Evolutionary conservation across 1,140 invertebrate species (phyloP).

Genomic region (Drosophila obscura): DNA sequence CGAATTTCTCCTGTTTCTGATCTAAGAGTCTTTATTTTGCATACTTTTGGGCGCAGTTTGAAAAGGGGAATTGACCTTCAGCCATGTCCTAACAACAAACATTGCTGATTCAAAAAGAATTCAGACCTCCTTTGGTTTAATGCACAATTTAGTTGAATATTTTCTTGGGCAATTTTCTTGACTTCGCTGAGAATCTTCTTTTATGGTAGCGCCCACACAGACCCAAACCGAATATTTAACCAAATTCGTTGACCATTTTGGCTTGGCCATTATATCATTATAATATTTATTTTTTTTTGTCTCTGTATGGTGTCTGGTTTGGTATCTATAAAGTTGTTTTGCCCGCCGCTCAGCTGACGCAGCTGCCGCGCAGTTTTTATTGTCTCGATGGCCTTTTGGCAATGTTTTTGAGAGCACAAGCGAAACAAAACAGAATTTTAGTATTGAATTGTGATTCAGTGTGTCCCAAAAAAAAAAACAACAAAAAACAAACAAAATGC

Average conservation of each 20-base stretch:
- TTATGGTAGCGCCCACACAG: constrained; percentile 60
- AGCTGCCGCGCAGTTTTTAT: constrained; percentile 30
- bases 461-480: background rate
- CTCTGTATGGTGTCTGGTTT: constrained; percentile 19
- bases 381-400: constrained; percentile 25
- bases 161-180: constrained; percentile 2
- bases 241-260: constrained; percentile 33
- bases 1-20: too few relatives aligned
- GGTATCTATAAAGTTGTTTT: constrained; percentile 45
- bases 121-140: background rate
- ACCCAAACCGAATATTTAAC: constrained; percentile 32
- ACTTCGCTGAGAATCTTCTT: constrained; percentile 1
- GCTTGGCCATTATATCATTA: constrained; percentile 59
- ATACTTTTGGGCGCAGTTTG: constrained; percentile 12
- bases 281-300: constrained; percentile 42
- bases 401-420: constrained; percentile 8
- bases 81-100: too few relatives aligned
- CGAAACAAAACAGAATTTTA: constrained; percentile 26
- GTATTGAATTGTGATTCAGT: constrained; percentile 40
- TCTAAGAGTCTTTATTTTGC: background rate
- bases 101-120: background rate
- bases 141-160: constrained; percentile 14
- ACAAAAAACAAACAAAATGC: constrained; percentile 22
- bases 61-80: too few relatives aligned
- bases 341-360: constrained; percentile 61